Conservation (phyloP, 2,888 invertebrate species). For the Portevinia maculata region DNA sequence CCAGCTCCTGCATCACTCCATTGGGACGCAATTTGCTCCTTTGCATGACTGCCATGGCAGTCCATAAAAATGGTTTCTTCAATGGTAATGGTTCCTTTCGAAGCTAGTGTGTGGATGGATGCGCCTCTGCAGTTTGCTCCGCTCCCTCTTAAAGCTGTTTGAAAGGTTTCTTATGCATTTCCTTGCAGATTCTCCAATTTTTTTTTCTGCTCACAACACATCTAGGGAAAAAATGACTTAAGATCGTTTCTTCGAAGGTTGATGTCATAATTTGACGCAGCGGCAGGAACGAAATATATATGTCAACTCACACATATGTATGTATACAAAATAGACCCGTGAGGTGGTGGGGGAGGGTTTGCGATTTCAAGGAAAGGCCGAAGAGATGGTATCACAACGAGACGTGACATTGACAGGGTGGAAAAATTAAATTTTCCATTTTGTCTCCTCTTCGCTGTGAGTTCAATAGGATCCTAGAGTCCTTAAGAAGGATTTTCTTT, state of each 20-base stretch:
- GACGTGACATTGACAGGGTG: conserved; percentile 72
- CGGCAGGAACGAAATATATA: conserved; percentile 60
- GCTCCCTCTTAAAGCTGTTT: conserved; percentile 13
- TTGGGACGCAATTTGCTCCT: conserved; percentile 73
- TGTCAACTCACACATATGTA: conserved; percentile 58
- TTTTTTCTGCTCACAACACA: conserved; percentile 21
- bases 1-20: conserved; percentile 70
- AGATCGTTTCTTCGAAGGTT: conserved; percentile 61
- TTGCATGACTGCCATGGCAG: conserved; percentile 65
- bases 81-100: conserved; percentile 29
- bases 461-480: conserved; percentile 51
- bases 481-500: conserved; percentile 62
- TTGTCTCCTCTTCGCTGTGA: conserved; percentile 27
- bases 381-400: conserved; percentile 61
- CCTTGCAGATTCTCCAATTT: conserved; percentile 29
- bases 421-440: conserved; percentile 71
- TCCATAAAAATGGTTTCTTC: conserved; percentile 68
- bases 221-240: conserved; percentile 32
- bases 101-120: conserved; percentile 23
- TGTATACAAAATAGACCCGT: not conserved
- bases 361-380: conserved; percentile 1
- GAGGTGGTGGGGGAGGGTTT: not conserved
- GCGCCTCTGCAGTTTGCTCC: not conserved
- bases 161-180: conserved; percentile 59
- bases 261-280: conserved; percentile 73